These are phyloP conservation scores for Smittia aterrima DNA, from an alignment of 2,888 invertebrate species.

Conservation along the genomic window DNA sequence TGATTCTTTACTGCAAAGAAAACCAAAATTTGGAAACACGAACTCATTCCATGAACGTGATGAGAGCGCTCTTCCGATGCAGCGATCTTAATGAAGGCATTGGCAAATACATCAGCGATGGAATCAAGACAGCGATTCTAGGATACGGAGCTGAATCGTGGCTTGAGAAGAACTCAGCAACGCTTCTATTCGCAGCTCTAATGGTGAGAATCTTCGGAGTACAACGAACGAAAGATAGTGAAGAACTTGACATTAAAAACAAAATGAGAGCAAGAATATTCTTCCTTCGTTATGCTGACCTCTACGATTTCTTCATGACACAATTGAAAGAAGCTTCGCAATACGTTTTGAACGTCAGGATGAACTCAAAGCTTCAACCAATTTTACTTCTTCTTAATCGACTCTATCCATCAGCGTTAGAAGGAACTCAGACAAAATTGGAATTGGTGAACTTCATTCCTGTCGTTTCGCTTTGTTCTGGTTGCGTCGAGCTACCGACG, in stretches of 20 bases:
- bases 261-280: constrained; percentile 76
- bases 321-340: constrained; percentile 51
- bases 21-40: constrained; percentile 55
- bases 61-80: constrained; percentile 71
- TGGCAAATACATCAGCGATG: constrained; percentile 65
- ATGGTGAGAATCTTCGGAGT: constrained; percentile 87
- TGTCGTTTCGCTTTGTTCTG: constrained; percentile 62
- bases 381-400: constrained; percentile 73
- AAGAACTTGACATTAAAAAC: constrained; percentile 63
- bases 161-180: constrained; percentile 84
- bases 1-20: constrained; percentile 53
- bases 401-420: constrained; percentile 71
- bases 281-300: constrained; percentile 63
- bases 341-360: constrained; percentile 47
- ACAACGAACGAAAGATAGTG: constrained; percentile 60
- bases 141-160: constrained; percentile 74
- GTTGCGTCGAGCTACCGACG: constrained; percentile 66
- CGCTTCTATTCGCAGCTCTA: constrained; percentile 78
- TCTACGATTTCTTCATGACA: constrained; percentile 59
- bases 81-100: constrained; percentile 72
- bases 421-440: constrained; percentile 66
- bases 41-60: constrained; percentile 82
- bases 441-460: constrained; percentile 67
- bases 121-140: constrained; percentile 67
- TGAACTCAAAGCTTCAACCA: constrained; percentile 65